Evolutionary conservation across 2,888 invertebrate species (phyloP).

Genomic region (Plebejus melissa): DNA sequence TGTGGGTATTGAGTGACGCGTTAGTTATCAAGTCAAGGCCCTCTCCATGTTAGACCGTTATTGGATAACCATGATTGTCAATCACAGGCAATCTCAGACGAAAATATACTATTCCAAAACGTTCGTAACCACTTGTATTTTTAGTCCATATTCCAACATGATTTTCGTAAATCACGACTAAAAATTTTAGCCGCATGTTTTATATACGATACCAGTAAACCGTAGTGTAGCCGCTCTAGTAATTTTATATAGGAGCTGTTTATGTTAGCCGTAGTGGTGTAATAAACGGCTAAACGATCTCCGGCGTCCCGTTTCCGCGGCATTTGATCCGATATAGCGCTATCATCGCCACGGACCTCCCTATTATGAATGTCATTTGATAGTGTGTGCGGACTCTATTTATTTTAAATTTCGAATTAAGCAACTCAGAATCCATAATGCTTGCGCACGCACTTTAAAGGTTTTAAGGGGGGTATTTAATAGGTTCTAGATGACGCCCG

Average conservation of each 20-base stretch:
- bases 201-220: neutral
- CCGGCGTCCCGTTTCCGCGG: constrained; percentile 60
- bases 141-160: neutral
- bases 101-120: neutral
- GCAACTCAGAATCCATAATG: neutral
- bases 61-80: too few species aligned
- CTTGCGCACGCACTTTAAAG: too few species aligned
- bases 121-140: neutral
- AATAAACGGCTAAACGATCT: constrained; percentile 55
- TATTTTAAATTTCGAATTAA: neutral
- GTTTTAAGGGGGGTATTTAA: too few species aligned
- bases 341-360: constrained; percentile 46
- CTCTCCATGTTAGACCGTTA: too few species aligned
- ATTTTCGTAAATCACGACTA: neutral
- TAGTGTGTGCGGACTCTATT: neutral
- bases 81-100: too few species aligned
- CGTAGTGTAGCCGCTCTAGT: neutral
- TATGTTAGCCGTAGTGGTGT: constrained; percentile 32
- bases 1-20: too few species aligned
- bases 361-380: neutral
- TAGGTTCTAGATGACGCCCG: too few species aligned
- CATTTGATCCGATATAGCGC: constrained; percentile 60
- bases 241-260: constrained; percentile 27
- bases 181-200: neutral
- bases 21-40: too few species aligned